Conservation (phyloP, 92 coral and sea anemone genomes). For the Umimayanthus chanpuru region DNA sequence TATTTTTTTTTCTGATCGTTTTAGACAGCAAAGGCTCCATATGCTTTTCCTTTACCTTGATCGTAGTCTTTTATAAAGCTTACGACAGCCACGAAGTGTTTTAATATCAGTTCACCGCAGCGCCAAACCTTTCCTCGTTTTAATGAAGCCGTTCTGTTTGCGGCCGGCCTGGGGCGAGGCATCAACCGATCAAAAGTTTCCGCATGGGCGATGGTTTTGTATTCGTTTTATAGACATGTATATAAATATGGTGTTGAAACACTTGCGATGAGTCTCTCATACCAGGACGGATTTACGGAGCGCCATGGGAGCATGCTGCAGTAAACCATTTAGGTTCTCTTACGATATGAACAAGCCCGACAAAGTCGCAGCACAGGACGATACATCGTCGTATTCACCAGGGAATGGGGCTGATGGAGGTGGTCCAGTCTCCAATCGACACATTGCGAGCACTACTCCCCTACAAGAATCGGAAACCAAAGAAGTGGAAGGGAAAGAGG, state of each 20-base stretch:
- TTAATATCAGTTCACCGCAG: no score
- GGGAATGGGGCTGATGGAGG: background rate
- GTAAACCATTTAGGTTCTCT: background rate
- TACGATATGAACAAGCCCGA: constrained; percentile 22
- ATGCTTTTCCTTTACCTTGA: no score
- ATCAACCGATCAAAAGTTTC: background rate
- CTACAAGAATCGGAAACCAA: background rate
- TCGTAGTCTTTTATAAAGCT: no score
- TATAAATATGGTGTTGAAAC: background rate
- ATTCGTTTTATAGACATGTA: background rate
- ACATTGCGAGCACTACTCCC: background rate
- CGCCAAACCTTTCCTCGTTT: no score
- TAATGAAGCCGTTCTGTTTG: no score
- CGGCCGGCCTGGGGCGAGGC: no score
- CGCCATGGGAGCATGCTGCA: constrained; percentile 31
- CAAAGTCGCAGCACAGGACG: background rate
- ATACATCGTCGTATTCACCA: background rate
- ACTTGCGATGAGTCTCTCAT: background rate
- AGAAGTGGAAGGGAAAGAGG: background rate
- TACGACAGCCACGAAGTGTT: no score
- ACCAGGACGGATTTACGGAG: background rate
- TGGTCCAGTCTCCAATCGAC: background rate
- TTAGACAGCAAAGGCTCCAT: no score
- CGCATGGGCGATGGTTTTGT: constrained; percentile 9
- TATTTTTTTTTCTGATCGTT: no score